A percentile compares a stretch with the other conserved stretches of the same genome.
phyloP scores from a whole-genome alignment of 2,797 vertebrate genomes.

The Acanthurus tractus region DNA sequence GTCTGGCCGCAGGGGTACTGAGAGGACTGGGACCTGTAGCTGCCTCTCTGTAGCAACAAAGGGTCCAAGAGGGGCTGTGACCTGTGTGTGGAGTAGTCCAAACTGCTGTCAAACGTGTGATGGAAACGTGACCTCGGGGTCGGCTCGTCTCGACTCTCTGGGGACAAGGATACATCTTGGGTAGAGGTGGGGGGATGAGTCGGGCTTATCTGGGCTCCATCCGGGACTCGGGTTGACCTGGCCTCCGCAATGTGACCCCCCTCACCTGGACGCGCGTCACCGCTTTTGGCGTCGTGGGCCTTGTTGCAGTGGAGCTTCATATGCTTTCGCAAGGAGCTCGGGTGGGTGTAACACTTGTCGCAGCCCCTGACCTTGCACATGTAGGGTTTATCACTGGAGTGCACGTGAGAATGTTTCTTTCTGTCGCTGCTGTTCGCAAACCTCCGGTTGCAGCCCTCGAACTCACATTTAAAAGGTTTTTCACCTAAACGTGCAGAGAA shows the following conservation, averaged over 20 bases:
- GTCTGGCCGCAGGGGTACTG: slow-evolving; percentile 83
- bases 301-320: slow-evolving; percentile 88
- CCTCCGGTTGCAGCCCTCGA: slow-evolving; percentile 85
- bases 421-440: slow-evolving; percentile 87
- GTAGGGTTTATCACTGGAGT: slow-evolving; percentile 85
- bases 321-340: slow-evolving; percentile 81
- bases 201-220: slow-evolving; percentile 70
- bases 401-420: slow-evolving; percentile 83
- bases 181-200: slow-evolving; percentile 62
- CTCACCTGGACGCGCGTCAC: slow-evolving; percentile 69
- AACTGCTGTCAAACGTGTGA: slow-evolving; percentile 85
- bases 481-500: slow-evolving; percentile 85
- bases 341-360: slow-evolving; percentile 83
- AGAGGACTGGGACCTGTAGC: slow-evolving; percentile 82
- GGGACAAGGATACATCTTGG: slow-evolving; percentile 75
- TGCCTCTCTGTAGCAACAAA: slow-evolving; percentile 82
- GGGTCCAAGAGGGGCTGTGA: slow-evolving; percentile 85
- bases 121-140: slow-evolving; percentile 85
- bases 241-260: slow-evolving; percentile 62
- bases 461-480: slow-evolving; percentile 89
- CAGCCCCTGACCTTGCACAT: slow-evolving; percentile 85
- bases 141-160: slow-evolving; percentile 81
- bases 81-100: slow-evolving; percentile 86
- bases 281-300: slow-evolving; percentile 70
- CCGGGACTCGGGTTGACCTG: slow-evolving; percentile 73